Percentiles rank a stretch among this genome's conserved stretches.
Conservation (phyloP, 2,888 invertebrate genomes). For the Drosophila paramelanica region DNA sequence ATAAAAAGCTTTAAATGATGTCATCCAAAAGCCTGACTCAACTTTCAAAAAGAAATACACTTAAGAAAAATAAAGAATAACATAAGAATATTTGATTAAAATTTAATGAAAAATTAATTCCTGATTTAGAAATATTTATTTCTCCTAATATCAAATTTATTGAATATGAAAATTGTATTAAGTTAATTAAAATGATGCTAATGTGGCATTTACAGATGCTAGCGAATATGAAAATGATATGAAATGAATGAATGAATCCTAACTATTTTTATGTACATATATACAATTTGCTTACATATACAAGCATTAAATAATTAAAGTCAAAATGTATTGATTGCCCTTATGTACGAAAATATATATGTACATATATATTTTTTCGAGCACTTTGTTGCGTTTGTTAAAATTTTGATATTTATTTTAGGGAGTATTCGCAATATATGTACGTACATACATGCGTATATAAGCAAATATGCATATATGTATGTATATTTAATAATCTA, state of each 20-base stretch:
- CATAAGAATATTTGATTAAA: too few relatives aligned
- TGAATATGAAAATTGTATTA: not conserved
- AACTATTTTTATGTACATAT: slow-evolving; percentile 7
- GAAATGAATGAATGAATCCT: slow-evolving; percentile 4
- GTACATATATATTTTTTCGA: not conserved
- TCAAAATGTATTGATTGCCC: not conserved
- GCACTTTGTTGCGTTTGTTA: slow-evolving; percentile 2
- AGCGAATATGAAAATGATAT: not conserved
- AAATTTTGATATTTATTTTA: slow-evolving; percentile 4
- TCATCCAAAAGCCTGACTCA: not conserved
- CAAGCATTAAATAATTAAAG: not conserved
- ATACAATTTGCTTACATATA: slow-evolving; percentile 3
- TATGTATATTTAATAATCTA: not conserved
- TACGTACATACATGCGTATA: slow-evolving; percentile 9
- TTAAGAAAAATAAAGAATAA: too few relatives aligned
- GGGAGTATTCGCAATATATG: not conserved
- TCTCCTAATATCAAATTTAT: not conserved
- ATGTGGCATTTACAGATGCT: slow-evolving; percentile 11
- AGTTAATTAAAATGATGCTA: slow-evolving; percentile 4
- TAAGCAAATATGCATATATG: slow-evolving; percentile 4
- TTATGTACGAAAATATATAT: not conserved
- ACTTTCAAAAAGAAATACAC: not conserved
- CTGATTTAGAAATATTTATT: too few relatives aligned
- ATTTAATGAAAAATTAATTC: too few relatives aligned
- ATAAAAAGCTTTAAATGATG: too few relatives aligned